These are phyloP conservation scores for Azemiops feae DNA, from an alignment of 2,113 vertebrate genomes.

Conservation along the genomic window DNA sequence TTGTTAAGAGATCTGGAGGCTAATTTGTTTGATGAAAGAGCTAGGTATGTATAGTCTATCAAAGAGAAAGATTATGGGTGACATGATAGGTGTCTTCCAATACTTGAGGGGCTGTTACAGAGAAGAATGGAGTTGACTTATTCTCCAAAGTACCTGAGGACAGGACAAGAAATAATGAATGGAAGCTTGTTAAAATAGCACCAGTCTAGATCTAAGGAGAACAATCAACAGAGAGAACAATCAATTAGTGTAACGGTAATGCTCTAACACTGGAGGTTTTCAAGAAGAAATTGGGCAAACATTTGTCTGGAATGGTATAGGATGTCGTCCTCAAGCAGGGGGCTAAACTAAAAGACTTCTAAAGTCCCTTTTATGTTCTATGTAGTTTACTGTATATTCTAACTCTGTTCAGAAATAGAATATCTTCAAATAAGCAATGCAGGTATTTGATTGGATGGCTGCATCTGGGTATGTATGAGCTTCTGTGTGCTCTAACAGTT, in stretches of 20 bases:
- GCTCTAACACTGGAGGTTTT: neutral
- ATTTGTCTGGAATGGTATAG: neutral
- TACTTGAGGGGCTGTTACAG: neutral
- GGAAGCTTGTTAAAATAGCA: neutral
- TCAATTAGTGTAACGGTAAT: neutral
- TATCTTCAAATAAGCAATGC: neutral
- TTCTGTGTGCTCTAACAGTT: neutral
- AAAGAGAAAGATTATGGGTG: neutral
- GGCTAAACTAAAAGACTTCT: neutral
- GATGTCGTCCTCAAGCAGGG: no score
- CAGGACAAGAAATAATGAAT: neutral
- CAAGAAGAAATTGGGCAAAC: neutral
- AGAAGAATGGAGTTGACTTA: neutral
- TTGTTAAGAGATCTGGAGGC: neutral
- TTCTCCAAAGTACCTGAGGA: neutral
- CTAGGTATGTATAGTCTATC: neutral
- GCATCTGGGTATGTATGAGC: neutral
- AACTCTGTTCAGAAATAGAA: neutral
- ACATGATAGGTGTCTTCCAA: neutral
- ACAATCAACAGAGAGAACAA: neutral
- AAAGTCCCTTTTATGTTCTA: neutral
- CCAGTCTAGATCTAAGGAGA: neutral
- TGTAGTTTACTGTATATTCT: neutral
- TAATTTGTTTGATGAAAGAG: neutral
- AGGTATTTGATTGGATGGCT: neutral